These are phyloP conservation scores for Semotilus atromaculatus DNA, from an alignment of 2,797 vertebrate genomes.

Conservation along the genomic window DNA sequence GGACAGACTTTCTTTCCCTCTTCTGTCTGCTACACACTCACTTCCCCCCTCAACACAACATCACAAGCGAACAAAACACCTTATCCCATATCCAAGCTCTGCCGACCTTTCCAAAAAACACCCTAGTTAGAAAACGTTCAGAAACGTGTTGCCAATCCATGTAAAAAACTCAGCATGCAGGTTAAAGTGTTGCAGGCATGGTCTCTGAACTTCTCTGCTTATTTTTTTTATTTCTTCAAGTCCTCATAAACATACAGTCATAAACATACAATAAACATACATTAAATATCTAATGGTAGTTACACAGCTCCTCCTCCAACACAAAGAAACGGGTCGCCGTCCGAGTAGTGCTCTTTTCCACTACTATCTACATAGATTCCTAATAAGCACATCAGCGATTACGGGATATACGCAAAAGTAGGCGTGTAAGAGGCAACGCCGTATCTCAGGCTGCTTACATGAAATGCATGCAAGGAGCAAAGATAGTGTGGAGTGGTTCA, in stretches of 20 bases:
- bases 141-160: conserved; percentile 56
- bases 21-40: conserved; percentile 6
- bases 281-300: conserved; percentile 57
- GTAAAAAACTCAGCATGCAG: conserved; percentile 72
- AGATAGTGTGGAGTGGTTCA: conserved; percentile 36
- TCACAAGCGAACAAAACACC: conserved; percentile 29
- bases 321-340: conserved; percentile 51
- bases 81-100: conserved; percentile 5
- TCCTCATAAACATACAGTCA: conserved; percentile 60
- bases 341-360: conserved; percentile 43
- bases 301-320: conserved; percentile 57
- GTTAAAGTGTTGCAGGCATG: conserved; percentile 62
- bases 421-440: conserved; percentile 65
- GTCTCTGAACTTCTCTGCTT: conserved; percentile 53
- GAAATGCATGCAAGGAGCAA: conserved; percentile 73
- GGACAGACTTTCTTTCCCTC: conserved; percentile 27
- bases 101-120: conserved; percentile 26
- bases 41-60: conserved; percentile 9
- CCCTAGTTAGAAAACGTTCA: conserved; percentile 51
- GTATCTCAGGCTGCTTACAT: conserved; percentile 59
- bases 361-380: conserved; percentile 54
- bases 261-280: conserved; percentile 61
- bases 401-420: conserved; percentile 64
- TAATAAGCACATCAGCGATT: conserved; percentile 53
- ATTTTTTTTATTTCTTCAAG: conserved; percentile 37